These are phyloP conservation scores for Platyscelio sp. DNA, from an alignment of 2,888 invertebrate species.

Conservation along the genomic window DNA sequence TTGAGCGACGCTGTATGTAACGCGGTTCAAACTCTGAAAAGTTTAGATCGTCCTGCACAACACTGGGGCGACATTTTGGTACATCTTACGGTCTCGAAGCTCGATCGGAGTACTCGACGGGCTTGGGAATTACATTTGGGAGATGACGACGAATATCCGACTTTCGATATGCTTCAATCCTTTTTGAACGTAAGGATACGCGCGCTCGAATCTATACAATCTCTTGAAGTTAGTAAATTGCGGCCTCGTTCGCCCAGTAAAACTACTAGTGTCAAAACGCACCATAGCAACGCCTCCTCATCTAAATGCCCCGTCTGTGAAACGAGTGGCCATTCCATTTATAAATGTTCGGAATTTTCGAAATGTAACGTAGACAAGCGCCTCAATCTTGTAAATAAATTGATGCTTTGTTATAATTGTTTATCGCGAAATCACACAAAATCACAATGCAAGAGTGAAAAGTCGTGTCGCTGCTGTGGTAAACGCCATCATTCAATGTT, in stretches of 20 bases:
- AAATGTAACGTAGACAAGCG: neutral
- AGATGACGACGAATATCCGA: neutral
- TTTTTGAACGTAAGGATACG: neutral
- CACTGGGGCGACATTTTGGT: neutral
- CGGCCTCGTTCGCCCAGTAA: neutral
- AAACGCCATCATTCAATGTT: neutral
- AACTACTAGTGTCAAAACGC: neutral
- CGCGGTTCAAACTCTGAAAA: neutral
- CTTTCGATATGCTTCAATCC: neutral
- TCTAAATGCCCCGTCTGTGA: neutral
- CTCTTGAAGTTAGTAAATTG: neutral
- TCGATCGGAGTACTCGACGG: neutral
- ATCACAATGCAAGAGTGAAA: neutral
- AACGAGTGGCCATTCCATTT: neutral
- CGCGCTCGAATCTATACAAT: neutral
- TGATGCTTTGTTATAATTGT: neutral
- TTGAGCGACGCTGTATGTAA: neutral
- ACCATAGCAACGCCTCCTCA: neutral
- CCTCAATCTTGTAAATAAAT: neutral
- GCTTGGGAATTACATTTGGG: neutral
- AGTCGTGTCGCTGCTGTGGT: neutral
- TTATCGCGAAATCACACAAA: neutral
- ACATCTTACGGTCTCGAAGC: neutral
- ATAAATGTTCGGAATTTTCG: neutral
- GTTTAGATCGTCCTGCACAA: neutral